Percentiles rank a stretch among this genome's conserved stretches.
Conservation (phyloP, 2,797 vertebrate genomes). For the Pipistrellus pipistrellus region DNA sequence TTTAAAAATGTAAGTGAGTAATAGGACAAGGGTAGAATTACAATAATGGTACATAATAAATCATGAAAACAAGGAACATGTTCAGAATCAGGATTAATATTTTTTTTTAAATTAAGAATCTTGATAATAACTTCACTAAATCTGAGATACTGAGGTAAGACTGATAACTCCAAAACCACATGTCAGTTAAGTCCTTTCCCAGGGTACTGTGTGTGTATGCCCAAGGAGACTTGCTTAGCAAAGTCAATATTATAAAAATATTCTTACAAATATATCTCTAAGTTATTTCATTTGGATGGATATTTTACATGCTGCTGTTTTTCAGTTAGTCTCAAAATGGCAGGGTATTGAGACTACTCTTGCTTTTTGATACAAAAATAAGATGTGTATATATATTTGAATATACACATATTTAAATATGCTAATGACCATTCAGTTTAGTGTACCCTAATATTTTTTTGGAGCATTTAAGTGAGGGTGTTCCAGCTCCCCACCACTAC, state of each 20-base stretch:
- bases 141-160: neutral
- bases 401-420: neutral
- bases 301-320: neutral
- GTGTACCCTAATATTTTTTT: neutral
- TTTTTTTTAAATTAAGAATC: neutral
- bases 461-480: neutral
- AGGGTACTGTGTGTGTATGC: neutral
- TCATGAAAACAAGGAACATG: neutral
- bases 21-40: neutral
- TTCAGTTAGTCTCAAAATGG: constrained; percentile 12
- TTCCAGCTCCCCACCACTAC: neutral
- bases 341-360: neutral
- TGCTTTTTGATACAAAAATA: neutral
- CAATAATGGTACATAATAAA: neutral
- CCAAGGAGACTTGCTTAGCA: neutral
- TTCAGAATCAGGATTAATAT: neutral
- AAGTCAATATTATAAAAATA: neutral
- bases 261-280: neutral
- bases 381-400: neutral
- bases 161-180: neutral
- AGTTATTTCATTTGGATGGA: neutral
- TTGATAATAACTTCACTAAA: neutral
- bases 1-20: neutral
- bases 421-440: neutral
- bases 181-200: neutral